Evolutionary conservation across 2,797 vertebrate genomes (phyloP), one percentile per base, ranked within the genome.

Genomic region (Rhabdophis nuchalis): DNA sequence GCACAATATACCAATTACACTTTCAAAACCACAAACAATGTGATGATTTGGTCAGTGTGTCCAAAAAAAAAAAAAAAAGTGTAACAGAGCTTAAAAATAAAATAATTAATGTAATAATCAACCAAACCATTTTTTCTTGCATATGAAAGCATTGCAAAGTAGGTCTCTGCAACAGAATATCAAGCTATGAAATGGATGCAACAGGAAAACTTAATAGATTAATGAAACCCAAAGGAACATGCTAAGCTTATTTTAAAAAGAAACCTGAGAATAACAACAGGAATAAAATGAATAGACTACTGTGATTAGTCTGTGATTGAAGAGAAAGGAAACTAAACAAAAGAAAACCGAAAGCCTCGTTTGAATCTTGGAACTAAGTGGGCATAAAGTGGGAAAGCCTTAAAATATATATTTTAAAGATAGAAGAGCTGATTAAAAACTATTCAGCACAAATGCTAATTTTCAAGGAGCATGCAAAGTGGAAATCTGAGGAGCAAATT

Each of bases 371-470:
- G 90, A 94, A 92, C 86, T 64, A 41, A 64, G 68, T 93, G 77
- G 60, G 86, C 91, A 89, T 60, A 50, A 89, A 23, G 53, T 41
- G 2, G 93, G 89, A 13, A 10, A 92, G 68, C 85, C 89, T 95
- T 94, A 52, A 46, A 57, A 89, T 32, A 92, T 92, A 32, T 89
- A 56, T 91, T 96, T 97, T 90, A 92, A 91, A 96, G 95, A 95
- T 94, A 95, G 94, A 96, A 95, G 5, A 85, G 93, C 93, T 97
- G 96, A 96, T 97, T 97, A 96, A 96, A 97, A 97, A 94, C 95
- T 96, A 93, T 97, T 96, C 85, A 23, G 94, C 93, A 95, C 92
- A 97, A 96, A 97, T 94, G 96, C 94, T 96, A 92, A 94, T 96
- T 96, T 97, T 97, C 92, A 91, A 91, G 93, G 94, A 94, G 91